A percentile compares a stretch with the other conserved stretches of the same genome.
Evolutionary conservation across 2,888 invertebrate species (phyloP).

Genomic region (Lamproptera curius): DNA sequence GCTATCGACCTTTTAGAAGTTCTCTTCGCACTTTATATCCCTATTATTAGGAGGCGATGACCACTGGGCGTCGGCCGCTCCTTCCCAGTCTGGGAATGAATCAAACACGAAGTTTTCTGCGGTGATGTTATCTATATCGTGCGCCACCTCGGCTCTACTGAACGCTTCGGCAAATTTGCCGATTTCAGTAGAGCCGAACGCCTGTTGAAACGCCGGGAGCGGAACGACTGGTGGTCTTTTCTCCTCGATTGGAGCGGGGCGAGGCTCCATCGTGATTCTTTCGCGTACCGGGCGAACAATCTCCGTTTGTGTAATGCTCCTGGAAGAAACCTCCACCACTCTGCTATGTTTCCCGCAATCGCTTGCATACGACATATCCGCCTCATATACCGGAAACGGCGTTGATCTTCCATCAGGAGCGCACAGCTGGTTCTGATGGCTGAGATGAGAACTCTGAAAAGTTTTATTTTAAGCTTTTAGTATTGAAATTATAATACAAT

Average conservation of each 20-base stretch:
- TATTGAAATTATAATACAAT: too few relatives aligned
- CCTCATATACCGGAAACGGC: slow-evolving; percentile 57
- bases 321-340: slow-evolving; percentile 40
- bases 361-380: slow-evolving; percentile 47
- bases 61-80: slow-evolving; percentile 58
- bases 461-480: too few relatives aligned
- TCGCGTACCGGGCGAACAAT: slow-evolving; percentile 38
- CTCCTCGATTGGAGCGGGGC: slow-evolving; percentile 51
- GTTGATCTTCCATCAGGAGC: slow-evolving; percentile 59
- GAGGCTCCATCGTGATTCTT: slow-evolving; percentile 40
- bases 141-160: slow-evolving; percentile 76
- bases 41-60: slow-evolving; percentile 54
- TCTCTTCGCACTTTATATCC: slow-evolving; percentile 72
- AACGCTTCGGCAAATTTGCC: slow-evolving; percentile 89
- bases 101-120: slow-evolving; percentile 62
- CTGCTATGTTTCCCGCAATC: slow-evolving; percentile 40
- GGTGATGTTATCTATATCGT: slow-evolving; percentile 55
- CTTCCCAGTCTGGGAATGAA: slow-evolving; percentile 65
- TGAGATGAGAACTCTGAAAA: slow-evolving; percentile 53
- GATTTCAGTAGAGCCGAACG: slow-evolving; percentile 91
- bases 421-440: slow-evolving; percentile 48
- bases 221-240: slow-evolving; percentile 75
- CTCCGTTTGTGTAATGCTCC: slow-evolving; percentile 36
- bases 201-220: slow-evolving; percentile 89
- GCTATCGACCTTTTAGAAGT: slow-evolving; percentile 51